phyloP scores from a whole-genome alignment of 1,140 invertebrate genomes.

The Leptinotarsa undecemlineata region DNA sequence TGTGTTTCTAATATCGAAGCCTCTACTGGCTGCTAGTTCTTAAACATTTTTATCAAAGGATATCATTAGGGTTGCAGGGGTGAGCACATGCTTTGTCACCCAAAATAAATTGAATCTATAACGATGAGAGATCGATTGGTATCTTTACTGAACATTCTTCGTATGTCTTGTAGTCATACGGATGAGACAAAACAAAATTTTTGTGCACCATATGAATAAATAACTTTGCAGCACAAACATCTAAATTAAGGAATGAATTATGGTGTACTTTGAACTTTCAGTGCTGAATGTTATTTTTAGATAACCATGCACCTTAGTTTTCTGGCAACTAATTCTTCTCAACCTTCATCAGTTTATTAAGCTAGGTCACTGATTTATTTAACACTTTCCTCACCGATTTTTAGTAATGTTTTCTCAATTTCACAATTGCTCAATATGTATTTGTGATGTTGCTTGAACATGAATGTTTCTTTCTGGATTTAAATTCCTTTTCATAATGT shows the following conservation, averaged over 20 bases:
- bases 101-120: background rate
- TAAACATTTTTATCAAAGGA: constrained; percentile 1
- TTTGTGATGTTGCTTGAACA: too few relatives aligned
- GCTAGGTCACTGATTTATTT: too few relatives aligned
- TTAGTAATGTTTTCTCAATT: too few relatives aligned
- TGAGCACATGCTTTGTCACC: background rate
- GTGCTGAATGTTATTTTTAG: background rate
- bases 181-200: background rate
- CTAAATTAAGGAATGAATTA: background rate
- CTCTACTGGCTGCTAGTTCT: constrained; percentile 6
- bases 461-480: too few relatives aligned
- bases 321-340: background rate
- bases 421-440: too few relatives aligned
- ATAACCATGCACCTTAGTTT: background rate
- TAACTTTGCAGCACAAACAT: background rate
- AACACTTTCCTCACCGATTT: too few relatives aligned
- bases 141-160: background rate
- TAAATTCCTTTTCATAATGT: background rate
- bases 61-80: background rate
- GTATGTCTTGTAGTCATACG: background rate
- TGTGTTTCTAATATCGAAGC: constrained; percentile 17
- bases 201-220: background rate
- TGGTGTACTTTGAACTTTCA: background rate
- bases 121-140: background rate
- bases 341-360: too few relatives aligned